Conservation (phyloP, 2,888 invertebrate genomes). For the Steromphala cineraria region DNA sequence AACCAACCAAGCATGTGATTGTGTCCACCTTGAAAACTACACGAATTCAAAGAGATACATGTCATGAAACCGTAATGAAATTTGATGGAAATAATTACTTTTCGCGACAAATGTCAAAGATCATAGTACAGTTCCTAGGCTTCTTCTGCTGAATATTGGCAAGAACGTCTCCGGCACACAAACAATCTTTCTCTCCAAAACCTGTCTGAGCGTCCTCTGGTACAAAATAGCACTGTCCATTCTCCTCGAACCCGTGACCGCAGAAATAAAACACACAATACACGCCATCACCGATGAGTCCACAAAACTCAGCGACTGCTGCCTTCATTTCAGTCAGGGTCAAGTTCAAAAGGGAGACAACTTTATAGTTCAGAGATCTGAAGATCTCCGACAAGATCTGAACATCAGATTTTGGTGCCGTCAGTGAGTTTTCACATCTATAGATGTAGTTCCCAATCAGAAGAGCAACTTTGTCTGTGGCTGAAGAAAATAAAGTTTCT, state of each 20-base stretch:
- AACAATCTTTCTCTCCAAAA: conserved; percentile 71
- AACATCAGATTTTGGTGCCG: conserved; percentile 62
- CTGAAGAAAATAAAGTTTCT: conserved; percentile 44
- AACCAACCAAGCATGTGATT: too few species aligned
- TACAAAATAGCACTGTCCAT: conserved; percentile 75
- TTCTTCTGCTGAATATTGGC: conserved; percentile 67
- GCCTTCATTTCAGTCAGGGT: conserved; percentile 74
- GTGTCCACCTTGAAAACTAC: too few species aligned
- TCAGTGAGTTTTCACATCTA: conserved; percentile 69
- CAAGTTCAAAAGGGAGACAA: conserved; percentile 75
- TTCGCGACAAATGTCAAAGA: conserved; percentile 75
- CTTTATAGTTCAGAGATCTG: conserved; percentile 73
- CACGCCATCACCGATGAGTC: conserved; percentile 74
- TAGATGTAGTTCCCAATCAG: conserved; percentile 76
- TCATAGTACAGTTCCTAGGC: conserved; percentile 74
- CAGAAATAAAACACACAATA: conserved; percentile 75
- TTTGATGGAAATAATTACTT: conserved; percentile 43
- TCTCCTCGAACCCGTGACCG: conserved; percentile 76
- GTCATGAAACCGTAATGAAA: too few species aligned
- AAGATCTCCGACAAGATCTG: conserved; percentile 68
- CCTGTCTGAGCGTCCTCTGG: conserved; percentile 74
- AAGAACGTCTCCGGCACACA: conserved; percentile 65
- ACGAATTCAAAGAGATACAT: too few species aligned
- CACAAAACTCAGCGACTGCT: conserved; percentile 73
- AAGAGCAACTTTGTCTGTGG: conserved; percentile 76